Evolutionary conservation across 2,888 invertebrate species (phyloP), one percentile per base, ranked within the genome.

Genomic region (Metalampra italica): DNA sequence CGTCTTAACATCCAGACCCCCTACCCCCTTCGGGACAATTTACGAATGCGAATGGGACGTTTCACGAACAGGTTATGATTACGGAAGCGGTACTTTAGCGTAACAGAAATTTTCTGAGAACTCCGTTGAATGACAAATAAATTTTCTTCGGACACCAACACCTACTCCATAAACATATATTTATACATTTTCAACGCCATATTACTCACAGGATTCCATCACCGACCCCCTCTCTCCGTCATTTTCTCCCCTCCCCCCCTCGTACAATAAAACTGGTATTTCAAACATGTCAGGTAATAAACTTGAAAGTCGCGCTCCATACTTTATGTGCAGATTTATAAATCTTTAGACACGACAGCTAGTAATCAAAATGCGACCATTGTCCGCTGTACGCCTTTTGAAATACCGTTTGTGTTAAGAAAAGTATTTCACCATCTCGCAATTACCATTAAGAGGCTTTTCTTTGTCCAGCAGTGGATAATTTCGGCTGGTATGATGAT

Each of bases 281-380:
- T 82, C 85, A 80, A 83, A 85, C 81, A 82, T 83, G 86, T 83
- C 84, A 76, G 82, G 85, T 83, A 84, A 85, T 86, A 85, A 85
- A 85, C 81, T 82, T 75, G 71, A 78, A 78, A 82, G 81, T 81
- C 78, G 71, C 71, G 69, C 73, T 67, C 69, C 72, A 68, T 74
- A 76, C 75, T 74, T 72, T 64, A 57, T 60, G 67, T 59, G 55
- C 55, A 72, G 75, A 68, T 49, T 49, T 65, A 45, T n/a, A 38
- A 56, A 74, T 61, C 13, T 45, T 50, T 58, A 80, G 79, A 80
- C 43, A 57, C 37, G 55, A 1, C 40, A 12, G 22, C 14, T 5
- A n/a, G n/a, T n/a, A n/a, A n/a, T n/a, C n/a, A n/a, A n/a, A n/a
- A n/a, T n/a, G n/a, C n/a, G n/a, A n/a, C n/a, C n/a, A n/a, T n/a